A percentile compares a stretch with the other conserved stretches of the same genome.
These are phyloP conservation scores for Nannobrachium achirus DNA, from an alignment of 2,113 vertebrate species.

Conservation along the genomic window DNA sequence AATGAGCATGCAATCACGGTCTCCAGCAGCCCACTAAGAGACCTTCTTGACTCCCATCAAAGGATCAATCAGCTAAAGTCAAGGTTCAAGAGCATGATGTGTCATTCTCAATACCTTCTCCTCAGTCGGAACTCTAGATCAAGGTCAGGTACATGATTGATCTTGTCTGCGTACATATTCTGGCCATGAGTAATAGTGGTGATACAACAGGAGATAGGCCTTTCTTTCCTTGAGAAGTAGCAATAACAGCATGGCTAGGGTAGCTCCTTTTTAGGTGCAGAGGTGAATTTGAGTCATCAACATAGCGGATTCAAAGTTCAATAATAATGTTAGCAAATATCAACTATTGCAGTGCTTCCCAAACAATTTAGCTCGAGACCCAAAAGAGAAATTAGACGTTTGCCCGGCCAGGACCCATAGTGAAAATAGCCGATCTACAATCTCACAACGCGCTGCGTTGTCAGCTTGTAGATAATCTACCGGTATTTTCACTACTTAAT, in stretches of 20 bases:
- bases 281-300: slow-evolving; percentile 55
- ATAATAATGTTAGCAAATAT: neutral
- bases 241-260: slow-evolving; percentile 55
- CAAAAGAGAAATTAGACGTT: too few species aligned
- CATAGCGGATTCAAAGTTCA: slow-evolving; percentile 55
- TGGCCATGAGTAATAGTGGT: slow-evolving; percentile 71
- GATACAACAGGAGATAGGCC: slow-evolving; percentile 42
- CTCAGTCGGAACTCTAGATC: slow-evolving; percentile 52
- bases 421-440: too few species aligned
- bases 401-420: too few species aligned
- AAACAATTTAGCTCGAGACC: too few species aligned
- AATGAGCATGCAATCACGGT: slow-evolving; percentile 66
- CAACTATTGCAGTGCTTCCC: too few species aligned
- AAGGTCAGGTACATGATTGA: slow-evolving; percentile 70
- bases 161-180: slow-evolving; percentile 73
- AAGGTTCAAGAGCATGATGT: slow-evolving; percentile 53
- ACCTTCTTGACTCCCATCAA: slow-evolving; percentile 59
- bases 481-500: too few species aligned
- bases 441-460: too few species aligned
- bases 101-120: slow-evolving; percentile 74
- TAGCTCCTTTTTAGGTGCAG: slow-evolving; percentile 69
- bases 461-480: too few species aligned
- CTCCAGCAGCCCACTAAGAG: slow-evolving; percentile 41
- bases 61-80: slow-evolving; percentile 68
- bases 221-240: slow-evolving; percentile 15